Evolutionary conservation across 2,888 invertebrate species (phyloP), one percentile per base, ranked within the genome.

Genomic region (Cryptus viduatorius): DNA sequence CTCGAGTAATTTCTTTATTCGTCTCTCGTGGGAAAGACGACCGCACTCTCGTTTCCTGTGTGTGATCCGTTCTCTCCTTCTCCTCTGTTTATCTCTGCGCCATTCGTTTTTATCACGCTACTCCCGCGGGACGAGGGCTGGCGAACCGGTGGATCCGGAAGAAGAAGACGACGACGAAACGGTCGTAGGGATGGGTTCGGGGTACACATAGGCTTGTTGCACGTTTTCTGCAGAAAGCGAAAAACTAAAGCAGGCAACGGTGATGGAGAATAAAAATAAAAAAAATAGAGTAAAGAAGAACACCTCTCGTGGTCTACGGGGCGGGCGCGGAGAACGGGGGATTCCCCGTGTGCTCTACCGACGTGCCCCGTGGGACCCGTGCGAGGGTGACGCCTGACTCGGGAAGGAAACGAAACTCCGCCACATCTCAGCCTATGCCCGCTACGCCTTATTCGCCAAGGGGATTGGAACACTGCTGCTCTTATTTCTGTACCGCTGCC

Each of bases 1-100:
- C 42, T 89, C 87, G 88, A 89, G 92, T 93, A 93, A 93, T 93
- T 93, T 93, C 92, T 93, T 93, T 93, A 93, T 93, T 93, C 91
- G 89, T 86, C 88, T 89, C 88, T 86, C 84, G 80, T 81, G 87
- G 76, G 84, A 85, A 77, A 79, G 61, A n/a, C 44, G 56, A 68
- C 65, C 46, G 48, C 75, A 79, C 82, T 83, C 71, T 72, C 76
- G 79, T 81, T 67, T 73, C 68, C 56, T 72, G 81, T 79, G 78
- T 82, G 77, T 72, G 68, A 72, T 73, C 87, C 88, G 14, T n/a
- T 31, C 59, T 87, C 50, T 37, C 85, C 76, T 77, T 82, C 82
- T 84, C 42, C 71, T 85, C 82, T 83, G 85, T 88, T 89, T 88
- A 87, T 90, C 90, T 90, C 90, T 89, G 89, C 89, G 89, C 92